Evolutionary conservation across 1,140 invertebrate genomes (phyloP).

Genomic region (Cotesia vestalis): DNA sequence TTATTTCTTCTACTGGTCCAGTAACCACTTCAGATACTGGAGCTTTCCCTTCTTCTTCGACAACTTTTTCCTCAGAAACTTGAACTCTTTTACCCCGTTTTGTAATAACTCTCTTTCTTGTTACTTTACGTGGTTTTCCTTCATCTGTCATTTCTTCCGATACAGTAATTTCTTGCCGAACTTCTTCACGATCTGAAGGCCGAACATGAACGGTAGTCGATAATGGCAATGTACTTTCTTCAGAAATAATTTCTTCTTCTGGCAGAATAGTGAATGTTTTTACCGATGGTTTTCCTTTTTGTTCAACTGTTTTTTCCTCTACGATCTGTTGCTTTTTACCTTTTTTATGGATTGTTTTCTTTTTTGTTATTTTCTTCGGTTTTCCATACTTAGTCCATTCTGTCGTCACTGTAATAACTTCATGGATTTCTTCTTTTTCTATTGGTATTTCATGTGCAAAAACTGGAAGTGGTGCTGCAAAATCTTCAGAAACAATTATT

Average conservation of each 20-base stretch:
- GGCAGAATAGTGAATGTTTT: slow-evolving; percentile 34
- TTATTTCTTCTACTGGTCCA: slow-evolving; percentile 38
- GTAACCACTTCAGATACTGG: slow-evolving; percentile 45
- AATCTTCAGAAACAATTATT: slow-evolving; percentile 25
- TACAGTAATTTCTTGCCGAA: slow-evolving; percentile 57
- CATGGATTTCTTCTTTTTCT: slow-evolving; percentile 35
- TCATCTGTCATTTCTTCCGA: slow-evolving; percentile 42
- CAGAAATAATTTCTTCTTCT: slow-evolving; percentile 34
- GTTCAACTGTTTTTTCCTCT: slow-evolving; percentile 65
- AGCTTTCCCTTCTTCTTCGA: slow-evolving; percentile 51
- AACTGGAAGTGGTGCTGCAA: not conserved
- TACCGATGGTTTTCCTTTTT: slow-evolving; percentile 55
- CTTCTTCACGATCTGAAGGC: slow-evolving; percentile 47
- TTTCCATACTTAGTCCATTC: slow-evolving; percentile 38
- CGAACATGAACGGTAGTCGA: slow-evolving; percentile 30
- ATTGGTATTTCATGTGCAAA: slow-evolving; percentile 4
- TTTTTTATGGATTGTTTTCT: slow-evolving; percentile 49
- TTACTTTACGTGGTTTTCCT: slow-evolving; percentile 49
- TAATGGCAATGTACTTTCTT: slow-evolving; percentile 33
- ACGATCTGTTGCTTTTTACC: slow-evolving; percentile 61
- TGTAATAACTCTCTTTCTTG: slow-evolving; percentile 41
- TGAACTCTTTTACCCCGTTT: slow-evolving; percentile 38
- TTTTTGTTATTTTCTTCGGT: slow-evolving; percentile 42
- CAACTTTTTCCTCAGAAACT: slow-evolving; percentile 49
- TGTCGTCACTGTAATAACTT: slow-evolving; percentile 38